Percentiles rank a stretch among this genome's conserved stretches.
Conservation (phyloP, 2,113 vertebrate species). For the Cnemophilus loriae region DNA sequence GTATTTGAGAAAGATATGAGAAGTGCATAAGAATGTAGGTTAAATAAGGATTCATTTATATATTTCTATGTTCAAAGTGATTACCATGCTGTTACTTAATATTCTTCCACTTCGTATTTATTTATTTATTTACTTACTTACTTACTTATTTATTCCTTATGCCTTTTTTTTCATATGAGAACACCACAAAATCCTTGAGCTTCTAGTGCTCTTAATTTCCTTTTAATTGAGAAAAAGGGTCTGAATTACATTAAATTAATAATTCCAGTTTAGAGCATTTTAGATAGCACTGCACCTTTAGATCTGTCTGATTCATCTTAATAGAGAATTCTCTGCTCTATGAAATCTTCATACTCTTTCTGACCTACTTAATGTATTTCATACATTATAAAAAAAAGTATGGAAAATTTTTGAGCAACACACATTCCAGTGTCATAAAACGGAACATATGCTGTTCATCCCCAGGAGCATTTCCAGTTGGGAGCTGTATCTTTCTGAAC, state of each 20-base stretch:
- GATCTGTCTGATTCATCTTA: neutral
- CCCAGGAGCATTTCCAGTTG: neutral
- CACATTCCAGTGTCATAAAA: neutral
- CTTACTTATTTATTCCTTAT: neutral
- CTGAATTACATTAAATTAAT: slow-evolving; percentile 33
- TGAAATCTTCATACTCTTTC: neutral
- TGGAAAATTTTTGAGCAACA: neutral
- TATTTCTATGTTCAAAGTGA: neutral
- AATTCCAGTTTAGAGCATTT: slow-evolving; percentile 27
- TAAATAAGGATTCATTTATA: slow-evolving; percentile 49
- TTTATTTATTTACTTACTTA: slow-evolving; percentile 34
- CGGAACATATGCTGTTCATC: neutral
- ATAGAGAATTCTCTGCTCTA: neutral
- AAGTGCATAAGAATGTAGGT: slow-evolving; percentile 14
- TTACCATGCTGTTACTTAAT: slow-evolving; percentile 35
- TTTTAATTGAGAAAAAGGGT: slow-evolving; percentile 46
- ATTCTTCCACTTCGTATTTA: slow-evolving; percentile 19
- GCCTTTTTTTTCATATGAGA: neutral
- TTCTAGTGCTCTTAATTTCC: slow-evolving; percentile 6
- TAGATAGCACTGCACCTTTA: neutral
- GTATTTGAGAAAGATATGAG: slow-evolving; percentile 30
- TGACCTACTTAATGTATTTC: neutral
- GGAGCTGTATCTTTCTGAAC: neutral
- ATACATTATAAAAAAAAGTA: neutral
- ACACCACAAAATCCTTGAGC: neutral